Evolutionary conservation across 2,888 invertebrate species (phyloP).

Genomic region (Xanthia icteritia): DNA sequence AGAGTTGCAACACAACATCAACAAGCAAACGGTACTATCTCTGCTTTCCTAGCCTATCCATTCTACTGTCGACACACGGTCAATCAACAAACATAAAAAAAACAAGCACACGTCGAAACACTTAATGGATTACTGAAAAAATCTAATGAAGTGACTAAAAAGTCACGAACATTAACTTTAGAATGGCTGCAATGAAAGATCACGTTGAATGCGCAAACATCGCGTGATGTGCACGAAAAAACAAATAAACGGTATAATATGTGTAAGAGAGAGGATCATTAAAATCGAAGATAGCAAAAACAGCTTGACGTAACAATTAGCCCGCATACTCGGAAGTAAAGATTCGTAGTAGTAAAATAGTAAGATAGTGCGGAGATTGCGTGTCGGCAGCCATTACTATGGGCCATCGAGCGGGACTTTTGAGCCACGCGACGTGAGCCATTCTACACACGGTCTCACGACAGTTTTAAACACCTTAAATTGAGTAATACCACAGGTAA

Average conservation of each 20-base stretch:
- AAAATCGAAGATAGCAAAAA: slow-evolving; percentile 61
- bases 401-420: slow-evolving; percentile 68
- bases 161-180: slow-evolving; percentile 11
- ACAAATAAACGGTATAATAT: slow-evolving; percentile 50
- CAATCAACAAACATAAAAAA: slow-evolving; percentile 24
- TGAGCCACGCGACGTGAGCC: slow-evolving; percentile 60
- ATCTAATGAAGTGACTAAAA: slow-evolving; percentile 27
- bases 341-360: slow-evolving; percentile 63
- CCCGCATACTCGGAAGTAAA: slow-evolving; percentile 62
- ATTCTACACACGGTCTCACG: slow-evolving; percentile 53
- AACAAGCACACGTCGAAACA: slow-evolving; percentile 2
- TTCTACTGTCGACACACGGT: slow-evolving; percentile 27
- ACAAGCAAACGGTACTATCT: slow-evolving; percentile 70
- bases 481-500: slow-evolving; percentile 26
- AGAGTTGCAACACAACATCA: slow-evolving; percentile 66
- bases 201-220: slow-evolving; percentile 34
- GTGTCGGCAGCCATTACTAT: slow-evolving; percentile 67
- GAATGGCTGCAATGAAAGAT: slow-evolving; percentile 44
- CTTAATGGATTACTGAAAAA: slow-evolving; percentile 41
- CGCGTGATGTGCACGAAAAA: slow-evolving; percentile 53
- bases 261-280: slow-evolving; percentile 62
- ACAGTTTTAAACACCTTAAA: slow-evolving; percentile 51
- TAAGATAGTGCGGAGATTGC: slow-evolving; percentile 65
- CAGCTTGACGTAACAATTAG: slow-evolving; percentile 72
- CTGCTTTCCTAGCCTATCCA: slow-evolving; percentile 59